Conservation (phyloP, 1,140 invertebrate species). For the Harlomillsia oculata region DNA sequence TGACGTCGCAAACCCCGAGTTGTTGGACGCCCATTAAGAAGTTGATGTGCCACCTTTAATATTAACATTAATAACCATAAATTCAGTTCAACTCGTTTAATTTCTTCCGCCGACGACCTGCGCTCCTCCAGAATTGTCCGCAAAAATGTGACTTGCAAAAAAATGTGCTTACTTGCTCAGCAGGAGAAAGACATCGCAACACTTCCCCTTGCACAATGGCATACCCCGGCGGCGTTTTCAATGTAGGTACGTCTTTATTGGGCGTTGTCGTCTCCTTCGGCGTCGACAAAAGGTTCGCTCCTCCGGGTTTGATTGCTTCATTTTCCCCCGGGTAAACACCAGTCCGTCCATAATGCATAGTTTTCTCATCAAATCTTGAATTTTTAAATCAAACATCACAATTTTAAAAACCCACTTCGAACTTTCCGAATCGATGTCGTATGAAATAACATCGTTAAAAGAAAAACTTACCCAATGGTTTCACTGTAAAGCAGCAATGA, state of each 20-base stretch:
- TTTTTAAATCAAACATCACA: neutral
- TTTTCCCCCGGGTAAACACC: conserved; percentile 10
- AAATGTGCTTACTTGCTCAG: conserved; percentile 18
- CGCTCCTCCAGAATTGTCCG: too few relatives aligned
- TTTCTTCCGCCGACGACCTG: neutral
- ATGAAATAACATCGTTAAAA: too few relatives aligned
- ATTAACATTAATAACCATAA: neutral
- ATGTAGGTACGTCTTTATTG: neutral
- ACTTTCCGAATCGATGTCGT: too few relatives aligned
- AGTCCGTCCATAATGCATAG: conserved; percentile 22
- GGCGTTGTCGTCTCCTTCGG: too few relatives aligned
- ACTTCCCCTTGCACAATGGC: conserved; percentile 21
- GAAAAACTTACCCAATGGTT: too few relatives aligned
- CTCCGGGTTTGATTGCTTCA: neutral
- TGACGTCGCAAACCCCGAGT: conserved; percentile 27
- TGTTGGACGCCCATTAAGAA: conserved; percentile 25
- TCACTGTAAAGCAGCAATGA: too few relatives aligned
- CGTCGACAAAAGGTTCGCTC: too few relatives aligned
- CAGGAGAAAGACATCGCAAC: conserved; percentile 24
- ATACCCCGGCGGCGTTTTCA: conserved; percentile 9
- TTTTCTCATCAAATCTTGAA: conserved; percentile 21
- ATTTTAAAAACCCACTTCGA: neutral
- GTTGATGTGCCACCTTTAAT: conserved; percentile 25
- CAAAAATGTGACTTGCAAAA: neutral
- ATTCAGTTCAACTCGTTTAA: neutral